A percentile compares a stretch with the other conserved stretches of the same genome.
phyloP scores from a whole-genome alignment of 2,113 vertebrate genomes.

The Salminus brasiliensis region DNA sequence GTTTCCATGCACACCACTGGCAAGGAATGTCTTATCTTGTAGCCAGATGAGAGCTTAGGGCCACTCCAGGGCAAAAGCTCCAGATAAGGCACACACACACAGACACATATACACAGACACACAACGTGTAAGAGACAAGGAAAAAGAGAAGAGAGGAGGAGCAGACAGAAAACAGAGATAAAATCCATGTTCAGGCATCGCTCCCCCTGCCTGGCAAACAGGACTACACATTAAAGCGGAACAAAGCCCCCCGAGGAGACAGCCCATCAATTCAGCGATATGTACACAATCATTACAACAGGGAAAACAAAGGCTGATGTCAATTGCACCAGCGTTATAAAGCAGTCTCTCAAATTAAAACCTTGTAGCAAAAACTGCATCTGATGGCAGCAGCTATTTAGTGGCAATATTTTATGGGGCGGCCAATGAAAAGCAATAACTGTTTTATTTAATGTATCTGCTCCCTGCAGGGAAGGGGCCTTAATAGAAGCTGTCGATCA shows the following conservation, averaged over 20 bases:
- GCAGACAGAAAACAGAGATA: conserved; percentile 62
- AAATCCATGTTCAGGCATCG: conserved; percentile 78
- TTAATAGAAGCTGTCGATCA: conserved; percentile 99
- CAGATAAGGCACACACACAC: conserved; percentile 81
- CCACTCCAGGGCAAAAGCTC: conserved; percentile 81
- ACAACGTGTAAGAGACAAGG: conserved; percentile 55
- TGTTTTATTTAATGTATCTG: conserved; percentile 98
- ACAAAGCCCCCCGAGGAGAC: conserved; percentile 84
- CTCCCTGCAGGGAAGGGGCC: conserved; percentile 86
- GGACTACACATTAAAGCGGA: conserved; percentile 77
- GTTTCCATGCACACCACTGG: conserved; percentile 69
- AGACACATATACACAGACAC: not conserved
- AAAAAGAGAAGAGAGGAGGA: conserved; percentile 58
- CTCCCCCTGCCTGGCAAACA: conserved; percentile 81
- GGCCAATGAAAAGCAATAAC: conserved; percentile 99
- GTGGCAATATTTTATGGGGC: conserved; percentile 89
- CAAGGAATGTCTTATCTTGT: conserved; percentile 85
- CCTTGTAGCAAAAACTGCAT: conserved; percentile 90
- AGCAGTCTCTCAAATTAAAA: conserved; percentile 98
- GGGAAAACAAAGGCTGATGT: conserved; percentile 88
- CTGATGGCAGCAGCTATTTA: conserved; percentile 95
- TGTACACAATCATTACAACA: conserved; percentile 91
- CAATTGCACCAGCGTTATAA: conserved; percentile 87
- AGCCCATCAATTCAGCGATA: conserved; percentile 92
- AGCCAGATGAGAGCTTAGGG: conserved; percentile 82